phyloP scores from a whole-genome alignment of 1,140 invertebrate genomes.

The Drosophila funebris region DNA sequence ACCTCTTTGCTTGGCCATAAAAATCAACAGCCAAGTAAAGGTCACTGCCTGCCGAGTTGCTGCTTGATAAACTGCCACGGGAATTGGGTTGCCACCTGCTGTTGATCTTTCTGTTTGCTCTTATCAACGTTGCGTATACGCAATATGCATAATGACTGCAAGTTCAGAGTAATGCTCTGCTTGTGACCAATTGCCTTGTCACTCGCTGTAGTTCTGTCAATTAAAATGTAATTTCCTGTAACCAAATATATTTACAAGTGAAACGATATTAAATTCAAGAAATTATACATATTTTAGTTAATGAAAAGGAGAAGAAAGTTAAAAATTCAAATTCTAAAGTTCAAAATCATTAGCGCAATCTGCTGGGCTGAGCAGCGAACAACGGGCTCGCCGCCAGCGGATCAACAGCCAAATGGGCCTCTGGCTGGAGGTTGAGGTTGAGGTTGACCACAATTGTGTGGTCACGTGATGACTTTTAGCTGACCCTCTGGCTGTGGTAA shows the following conservation, averaged over 20 bases:
- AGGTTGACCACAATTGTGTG: slow-evolving; percentile 61
- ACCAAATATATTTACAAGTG: too few species aligned
- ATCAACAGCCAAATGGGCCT: slow-evolving; percentile 31
- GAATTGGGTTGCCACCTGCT: slow-evolving; percentile 36
- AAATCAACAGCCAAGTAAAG: slow-evolving; percentile 14
- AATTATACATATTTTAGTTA: too few species aligned
- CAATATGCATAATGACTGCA: slow-evolving; percentile 13
- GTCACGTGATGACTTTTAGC: slow-evolving; percentile 70
- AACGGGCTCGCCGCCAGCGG: slow-evolving; percentile 23
- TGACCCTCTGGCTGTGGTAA: slow-evolving; percentile 1
- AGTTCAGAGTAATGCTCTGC: not conserved
- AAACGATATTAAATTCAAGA: too few species aligned
- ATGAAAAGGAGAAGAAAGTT: not conserved
- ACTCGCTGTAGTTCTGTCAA: too few species aligned
- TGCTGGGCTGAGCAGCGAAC: not conserved
- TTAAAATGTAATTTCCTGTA: too few species aligned
- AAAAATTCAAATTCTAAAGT: slow-evolving; percentile 41
- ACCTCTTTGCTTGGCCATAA: not conserved
- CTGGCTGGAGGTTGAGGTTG: slow-evolving; percentile 15
- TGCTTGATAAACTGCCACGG: slow-evolving; percentile 36
- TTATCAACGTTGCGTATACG: slow-evolving; percentile 37
- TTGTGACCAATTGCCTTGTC: not conserved
- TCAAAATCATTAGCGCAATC: slow-evolving; percentile 64
- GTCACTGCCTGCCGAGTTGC: not conserved
- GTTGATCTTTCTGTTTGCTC: slow-evolving; percentile 18